Conservation (phyloP, 2,888 invertebrate species). For the Cenopis cana region DNA sequence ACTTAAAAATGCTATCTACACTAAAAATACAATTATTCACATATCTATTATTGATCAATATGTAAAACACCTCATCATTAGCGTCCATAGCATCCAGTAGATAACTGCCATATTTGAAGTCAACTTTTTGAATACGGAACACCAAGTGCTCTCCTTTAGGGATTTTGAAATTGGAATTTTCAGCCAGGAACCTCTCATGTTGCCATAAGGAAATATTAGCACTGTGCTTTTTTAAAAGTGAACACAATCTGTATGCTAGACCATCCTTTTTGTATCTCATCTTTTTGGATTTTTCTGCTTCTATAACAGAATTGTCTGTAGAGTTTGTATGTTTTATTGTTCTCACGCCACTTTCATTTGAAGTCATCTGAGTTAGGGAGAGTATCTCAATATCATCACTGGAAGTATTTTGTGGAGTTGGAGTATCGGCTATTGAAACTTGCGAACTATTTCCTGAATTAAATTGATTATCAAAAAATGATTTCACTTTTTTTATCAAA, state of each 20-base stretch:
- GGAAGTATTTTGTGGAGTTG: constrained; percentile 60
- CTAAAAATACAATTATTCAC: constrained; percentile 56
- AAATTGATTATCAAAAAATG: constrained; percentile 70
- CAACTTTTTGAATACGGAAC: constrained; percentile 63
- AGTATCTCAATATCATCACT: constrained; percentile 68
- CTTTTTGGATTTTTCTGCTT: constrained; percentile 59
- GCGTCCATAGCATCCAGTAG: constrained; percentile 61
- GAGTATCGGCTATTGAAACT: constrained; percentile 66
- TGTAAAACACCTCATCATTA: constrained; percentile 57
- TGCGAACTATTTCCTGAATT: constrained; percentile 66
- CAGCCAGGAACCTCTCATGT: constrained; percentile 81
- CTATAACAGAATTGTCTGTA: constrained; percentile 46
- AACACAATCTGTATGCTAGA: constrained; percentile 72
- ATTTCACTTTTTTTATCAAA: constrained; percentile 62
- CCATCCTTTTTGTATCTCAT: constrained; percentile 78
- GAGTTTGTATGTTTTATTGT: constrained; percentile 41
- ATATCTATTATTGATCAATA: constrained; percentile 66
- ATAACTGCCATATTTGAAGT: constrained; percentile 68
- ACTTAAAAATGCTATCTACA: constrained; percentile 60
- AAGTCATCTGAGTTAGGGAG: constrained; percentile 54
- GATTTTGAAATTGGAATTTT: constrained; percentile 71
- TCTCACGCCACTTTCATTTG: constrained; percentile 48
- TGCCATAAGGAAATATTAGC: constrained; percentile 80
- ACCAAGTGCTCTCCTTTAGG: constrained; percentile 64
- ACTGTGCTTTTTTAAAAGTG: constrained; percentile 75